phyloP scores from a whole-genome alignment of 2,888 invertebrate species.

The Papilio protenor region DNA sequence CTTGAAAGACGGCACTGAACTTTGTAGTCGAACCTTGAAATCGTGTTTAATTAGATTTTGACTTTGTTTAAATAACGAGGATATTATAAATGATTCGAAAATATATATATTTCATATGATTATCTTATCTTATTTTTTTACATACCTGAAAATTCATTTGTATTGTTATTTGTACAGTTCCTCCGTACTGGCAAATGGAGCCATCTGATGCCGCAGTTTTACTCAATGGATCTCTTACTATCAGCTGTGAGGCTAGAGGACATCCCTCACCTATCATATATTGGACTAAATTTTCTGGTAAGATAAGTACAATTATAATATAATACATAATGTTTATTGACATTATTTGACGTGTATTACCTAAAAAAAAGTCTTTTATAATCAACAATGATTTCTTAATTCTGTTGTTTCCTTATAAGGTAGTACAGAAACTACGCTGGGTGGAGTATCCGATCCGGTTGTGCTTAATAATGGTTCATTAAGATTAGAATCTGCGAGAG shows the following conservation, averaged over 20 bases:
- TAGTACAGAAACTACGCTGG: slow-evolving; percentile 74
- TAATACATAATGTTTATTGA: too few species aligned
- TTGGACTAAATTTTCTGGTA: slow-evolving; percentile 90
- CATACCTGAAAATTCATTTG: not conserved
- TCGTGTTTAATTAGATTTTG: not conserved
- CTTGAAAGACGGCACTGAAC: not conserved
- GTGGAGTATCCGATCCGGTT: slow-evolving; percentile 77
- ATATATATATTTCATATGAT: not conserved
- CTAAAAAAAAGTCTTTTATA: not conserved
- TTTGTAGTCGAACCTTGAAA: too few species aligned
- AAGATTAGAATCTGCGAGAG: slow-evolving; percentile 88
- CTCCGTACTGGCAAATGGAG: slow-evolving; percentile 91
- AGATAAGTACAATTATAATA: too few species aligned
- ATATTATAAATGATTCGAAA: not conserved
- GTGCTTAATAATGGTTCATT: slow-evolving; percentile 88
- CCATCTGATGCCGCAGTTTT: slow-evolving; percentile 89
- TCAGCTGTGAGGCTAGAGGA: slow-evolving; percentile 91
- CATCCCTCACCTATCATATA: slow-evolving; percentile 90
- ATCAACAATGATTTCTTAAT: slow-evolving; percentile 23
- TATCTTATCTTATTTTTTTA: not conserved
- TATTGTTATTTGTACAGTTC: slow-evolving; percentile 80
- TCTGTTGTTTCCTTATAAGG: slow-evolving; percentile 59
- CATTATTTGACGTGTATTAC: too few species aligned
- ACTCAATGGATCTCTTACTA: slow-evolving; percentile 88
- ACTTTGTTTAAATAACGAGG: not conserved